Conservation (phyloP, 2,888 invertebrate genomes). For the Toxonevra muliebris region DNA sequence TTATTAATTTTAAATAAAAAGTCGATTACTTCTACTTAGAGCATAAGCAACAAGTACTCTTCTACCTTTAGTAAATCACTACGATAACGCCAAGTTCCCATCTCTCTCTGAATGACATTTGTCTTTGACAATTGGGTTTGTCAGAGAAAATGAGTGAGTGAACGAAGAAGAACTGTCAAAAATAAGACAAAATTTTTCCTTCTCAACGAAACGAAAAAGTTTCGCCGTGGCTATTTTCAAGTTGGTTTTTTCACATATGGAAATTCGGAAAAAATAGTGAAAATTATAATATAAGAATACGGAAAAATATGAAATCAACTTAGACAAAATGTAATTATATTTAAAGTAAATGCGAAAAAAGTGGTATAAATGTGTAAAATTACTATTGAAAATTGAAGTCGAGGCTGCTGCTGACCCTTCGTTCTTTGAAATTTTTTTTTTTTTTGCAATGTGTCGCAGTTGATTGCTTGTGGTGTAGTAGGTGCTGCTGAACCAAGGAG, state of each 20-base stretch:
- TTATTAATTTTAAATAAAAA: no score
- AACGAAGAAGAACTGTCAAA: constrained; percentile 30
- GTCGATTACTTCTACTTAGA: no score
- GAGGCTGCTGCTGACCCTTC: neutral
- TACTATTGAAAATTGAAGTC: neutral
- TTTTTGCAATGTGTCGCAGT: neutral
- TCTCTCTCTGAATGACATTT: no score
- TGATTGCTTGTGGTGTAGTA: no score
- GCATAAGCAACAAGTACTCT: no score
- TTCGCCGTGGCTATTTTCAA: constrained; percentile 36
- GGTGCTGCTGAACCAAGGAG: no score
- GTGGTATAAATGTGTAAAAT: constrained; percentile 2
- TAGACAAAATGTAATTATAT: constrained; percentile 33
- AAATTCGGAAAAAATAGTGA: constrained; percentile 8
- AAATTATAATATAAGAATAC: constrained; percentile 21
- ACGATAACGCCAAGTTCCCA: no score
- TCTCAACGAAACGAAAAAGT: constrained; percentile 29
- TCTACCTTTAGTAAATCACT: no score
- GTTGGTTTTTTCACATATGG: constrained; percentile 7
- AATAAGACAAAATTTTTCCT: constrained; percentile 27
- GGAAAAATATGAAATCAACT: constrained; percentile 29
- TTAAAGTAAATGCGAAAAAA: constrained; percentile 15
- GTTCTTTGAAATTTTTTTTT: neutral
- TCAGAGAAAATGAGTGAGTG: no score
- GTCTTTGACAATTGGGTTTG: no score